Conservation (phyloP, 2,888 invertebrate species). For the Eubasilissa splendida region DNA sequence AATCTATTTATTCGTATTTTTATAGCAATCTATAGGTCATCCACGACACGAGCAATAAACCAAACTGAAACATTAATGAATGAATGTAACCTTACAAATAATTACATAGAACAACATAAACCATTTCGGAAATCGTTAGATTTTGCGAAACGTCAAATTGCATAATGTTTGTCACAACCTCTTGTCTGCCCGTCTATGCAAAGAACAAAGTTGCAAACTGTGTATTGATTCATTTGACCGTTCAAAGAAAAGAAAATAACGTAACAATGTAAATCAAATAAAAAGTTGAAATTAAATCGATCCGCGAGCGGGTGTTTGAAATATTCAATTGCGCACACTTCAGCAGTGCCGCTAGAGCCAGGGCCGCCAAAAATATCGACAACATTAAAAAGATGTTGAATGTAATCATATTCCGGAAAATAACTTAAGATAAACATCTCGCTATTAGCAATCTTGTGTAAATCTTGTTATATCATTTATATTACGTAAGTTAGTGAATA, state of each 20-base stretch:
- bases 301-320: conserved; percentile 27
- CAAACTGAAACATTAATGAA: conserved; percentile 5
- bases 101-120: background rate
- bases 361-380: background rate
- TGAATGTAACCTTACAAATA: background rate
- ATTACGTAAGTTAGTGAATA: no score
- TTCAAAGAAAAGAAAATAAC: conserved; percentile 37
- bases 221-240: conserved; percentile 4
- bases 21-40: background rate
- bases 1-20: background rate
- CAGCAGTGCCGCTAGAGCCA: conserved; percentile 1
- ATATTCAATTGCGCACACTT: conserved; percentile 36
- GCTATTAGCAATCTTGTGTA: no score
- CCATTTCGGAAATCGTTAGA: background rate
- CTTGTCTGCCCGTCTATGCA: no score
- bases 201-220: background rate
- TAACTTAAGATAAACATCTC: no score
- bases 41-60: background rate
- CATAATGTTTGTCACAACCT: background rate
- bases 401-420: no score
- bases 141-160: background rate
- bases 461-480: no score
- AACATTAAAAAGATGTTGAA: no score
- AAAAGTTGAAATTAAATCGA: conserved; percentile 44
- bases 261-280: conserved; percentile 31